Conservation (phyloP, 2,797 vertebrate species). For the Centroberyx gerrardi region DNA sequence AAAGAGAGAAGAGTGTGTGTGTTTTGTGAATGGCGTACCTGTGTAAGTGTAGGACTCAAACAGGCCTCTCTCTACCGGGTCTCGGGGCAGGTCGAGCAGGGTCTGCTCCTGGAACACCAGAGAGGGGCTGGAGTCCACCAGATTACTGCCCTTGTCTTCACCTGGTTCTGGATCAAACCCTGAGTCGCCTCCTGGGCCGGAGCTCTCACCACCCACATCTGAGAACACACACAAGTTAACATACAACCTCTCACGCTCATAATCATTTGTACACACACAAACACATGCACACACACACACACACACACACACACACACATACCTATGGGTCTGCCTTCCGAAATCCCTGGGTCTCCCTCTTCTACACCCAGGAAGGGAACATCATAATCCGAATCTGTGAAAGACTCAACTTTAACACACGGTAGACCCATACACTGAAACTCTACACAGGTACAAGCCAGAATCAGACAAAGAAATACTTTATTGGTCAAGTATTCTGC, state of each 20-base stretch:
- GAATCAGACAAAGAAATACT: too few species aligned
- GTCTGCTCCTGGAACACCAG: slow-evolving; percentile 45
- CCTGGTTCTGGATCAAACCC: slow-evolving; percentile 27
- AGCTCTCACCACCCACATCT: slow-evolving; percentile 55
- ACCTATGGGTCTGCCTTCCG: slow-evolving; percentile 76
- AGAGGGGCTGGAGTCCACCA: slow-evolving; percentile 76
- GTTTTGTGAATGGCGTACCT: slow-evolving; percentile 68
- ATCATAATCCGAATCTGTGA: slow-evolving; percentile 76
- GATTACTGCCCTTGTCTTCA: slow-evolving; percentile 80
- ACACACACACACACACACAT: slow-evolving; percentile 3
- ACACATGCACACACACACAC: neutral
- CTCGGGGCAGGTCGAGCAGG: slow-evolving; percentile 84
- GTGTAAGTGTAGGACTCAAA: slow-evolving; percentile 83
- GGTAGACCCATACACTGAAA: neutral
- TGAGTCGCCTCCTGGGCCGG: slow-evolving; percentile 31
- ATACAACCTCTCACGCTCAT: neutral
- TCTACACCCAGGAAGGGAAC: slow-evolving; percentile 73
- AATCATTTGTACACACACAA: neutral
- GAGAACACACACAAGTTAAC: slow-evolving; percentile 10
- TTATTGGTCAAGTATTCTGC: too few species aligned
- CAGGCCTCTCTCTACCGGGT: slow-evolving; percentile 66
- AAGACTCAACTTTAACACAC: neutral
- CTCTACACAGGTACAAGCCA: neutral
- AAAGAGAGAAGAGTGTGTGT: neutral
- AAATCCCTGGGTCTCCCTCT: slow-evolving; percentile 82